A percentile compares a stretch with the other conserved stretches of the same genome.
phyloP scores from a whole-genome alignment of 2,888 invertebrate genomes.

The Drosophila kanekoi region DNA sequence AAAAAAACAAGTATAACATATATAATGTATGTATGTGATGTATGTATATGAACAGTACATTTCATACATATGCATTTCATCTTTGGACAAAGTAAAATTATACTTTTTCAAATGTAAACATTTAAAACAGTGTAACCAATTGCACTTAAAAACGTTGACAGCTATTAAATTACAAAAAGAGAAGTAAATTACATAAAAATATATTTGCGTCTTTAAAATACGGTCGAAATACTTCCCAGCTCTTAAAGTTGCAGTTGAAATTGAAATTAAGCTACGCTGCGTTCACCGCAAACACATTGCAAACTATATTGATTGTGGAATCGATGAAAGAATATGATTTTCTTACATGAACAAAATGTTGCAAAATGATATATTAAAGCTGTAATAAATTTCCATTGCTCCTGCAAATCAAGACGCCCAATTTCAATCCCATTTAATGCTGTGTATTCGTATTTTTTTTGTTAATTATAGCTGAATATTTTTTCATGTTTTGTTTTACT shows the following conservation, averaged over 20 bases:
- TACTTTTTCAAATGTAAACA: no score
- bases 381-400: constrained; percentile 15
- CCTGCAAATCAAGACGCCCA: background rate
- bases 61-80: no score
- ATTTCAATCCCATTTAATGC: background rate
- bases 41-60: no score
- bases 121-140: no score
- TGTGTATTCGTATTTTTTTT: background rate
- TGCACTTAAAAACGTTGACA: no score
- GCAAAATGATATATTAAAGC: background rate
- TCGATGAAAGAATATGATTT: background rate
- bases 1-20: no score
- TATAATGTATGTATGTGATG: no score
- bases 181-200: no score
- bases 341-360: background rate
- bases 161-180: no score
- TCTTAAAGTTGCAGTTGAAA: background rate
- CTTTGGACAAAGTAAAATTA: no score
- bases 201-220: background rate
- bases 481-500: constrained; percentile 11
- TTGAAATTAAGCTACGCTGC: background rate
- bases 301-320: background rate
- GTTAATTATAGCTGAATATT: constrained; percentile 14
- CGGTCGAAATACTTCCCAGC: background rate
- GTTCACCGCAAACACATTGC: background rate